phyloP scores from a whole-genome alignment of 1,140 invertebrate genomes.

The Stegodyphus dumicola region DNA sequence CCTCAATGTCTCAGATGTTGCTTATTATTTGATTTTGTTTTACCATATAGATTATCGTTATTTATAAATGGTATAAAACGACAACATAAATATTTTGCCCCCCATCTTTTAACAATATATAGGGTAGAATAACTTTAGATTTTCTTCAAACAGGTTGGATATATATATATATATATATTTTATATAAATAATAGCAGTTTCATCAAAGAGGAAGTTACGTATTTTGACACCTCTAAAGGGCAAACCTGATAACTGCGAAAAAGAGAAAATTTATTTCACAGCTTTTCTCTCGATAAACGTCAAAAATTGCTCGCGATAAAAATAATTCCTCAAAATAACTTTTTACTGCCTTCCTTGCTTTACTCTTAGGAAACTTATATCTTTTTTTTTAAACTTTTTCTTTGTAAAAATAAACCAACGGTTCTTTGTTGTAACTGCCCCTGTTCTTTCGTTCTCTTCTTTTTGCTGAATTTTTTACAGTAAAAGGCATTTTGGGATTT shows the following conservation, averaged over 20 bases:
- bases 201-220: conserved; percentile 31
- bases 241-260: conserved; percentile 46
- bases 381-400: conserved; percentile 11
- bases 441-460: neutral
- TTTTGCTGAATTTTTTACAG: neutral
- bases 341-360: conserved; percentile 30
- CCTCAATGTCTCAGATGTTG: no score
- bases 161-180: neutral
- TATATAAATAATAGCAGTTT: neutral
- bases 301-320: conserved; percentile 45
- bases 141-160: no score
- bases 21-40: no score
- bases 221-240: conserved; percentile 49
- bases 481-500: no score
- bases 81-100: no score
- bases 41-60: no score
- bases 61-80: no score
- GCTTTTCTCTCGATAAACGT: conserved; percentile 52
- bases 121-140: no score
- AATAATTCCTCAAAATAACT: conserved; percentile 49
- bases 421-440: neutral
- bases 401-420: conserved; percentile 34
- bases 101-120: no score
- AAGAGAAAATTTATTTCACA: conserved; percentile 37
- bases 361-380: conserved; percentile 9